Percentiles rank a stretch among this genome's conserved stretches.
Conservation (phyloP, 2,113 vertebrate species). For the Campylomormyrus numenius region DNA sequence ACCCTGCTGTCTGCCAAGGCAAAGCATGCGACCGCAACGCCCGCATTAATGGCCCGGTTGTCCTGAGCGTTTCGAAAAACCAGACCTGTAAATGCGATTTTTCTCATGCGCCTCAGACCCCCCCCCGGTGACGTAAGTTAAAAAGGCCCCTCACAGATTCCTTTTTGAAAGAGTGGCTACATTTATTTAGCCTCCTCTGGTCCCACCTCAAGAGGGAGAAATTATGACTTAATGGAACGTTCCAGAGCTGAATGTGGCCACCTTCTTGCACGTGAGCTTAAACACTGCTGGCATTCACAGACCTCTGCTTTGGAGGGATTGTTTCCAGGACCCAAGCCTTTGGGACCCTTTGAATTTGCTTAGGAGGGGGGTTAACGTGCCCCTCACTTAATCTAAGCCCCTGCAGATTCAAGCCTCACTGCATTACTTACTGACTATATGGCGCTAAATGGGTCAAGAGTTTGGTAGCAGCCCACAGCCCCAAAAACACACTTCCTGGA, state of each 20-base stretch:
- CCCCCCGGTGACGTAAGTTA: background rate
- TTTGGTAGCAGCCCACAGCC: background rate
- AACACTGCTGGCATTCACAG: background rate
- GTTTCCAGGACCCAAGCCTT: background rate
- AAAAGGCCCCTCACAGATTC: background rate
- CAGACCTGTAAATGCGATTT: background rate
- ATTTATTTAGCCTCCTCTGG: background rate
- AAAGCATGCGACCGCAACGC: background rate
- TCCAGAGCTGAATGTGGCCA: background rate
- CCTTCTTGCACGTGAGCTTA: background rate
- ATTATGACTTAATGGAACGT: conserved; percentile 5
- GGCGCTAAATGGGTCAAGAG: background rate
- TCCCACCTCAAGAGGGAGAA: background rate
- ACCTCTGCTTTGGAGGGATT: background rate
- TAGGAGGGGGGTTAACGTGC: background rate
- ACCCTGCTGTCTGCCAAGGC: conserved; percentile 7
- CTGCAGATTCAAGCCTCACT: background rate
- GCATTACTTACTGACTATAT: background rate
- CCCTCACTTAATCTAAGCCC: background rate
- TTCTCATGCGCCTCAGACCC: background rate
- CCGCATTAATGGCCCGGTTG: background rate
- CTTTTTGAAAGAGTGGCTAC: conserved; percentile 1
- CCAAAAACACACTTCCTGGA: background rate
- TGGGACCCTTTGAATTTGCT: background rate
- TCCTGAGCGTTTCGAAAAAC: background rate